These are phyloP conservation scores for Caenorhabditis brenneri DNA, from an alignment of 1,140 invertebrate species.

Conservation along the genomic window DNA sequence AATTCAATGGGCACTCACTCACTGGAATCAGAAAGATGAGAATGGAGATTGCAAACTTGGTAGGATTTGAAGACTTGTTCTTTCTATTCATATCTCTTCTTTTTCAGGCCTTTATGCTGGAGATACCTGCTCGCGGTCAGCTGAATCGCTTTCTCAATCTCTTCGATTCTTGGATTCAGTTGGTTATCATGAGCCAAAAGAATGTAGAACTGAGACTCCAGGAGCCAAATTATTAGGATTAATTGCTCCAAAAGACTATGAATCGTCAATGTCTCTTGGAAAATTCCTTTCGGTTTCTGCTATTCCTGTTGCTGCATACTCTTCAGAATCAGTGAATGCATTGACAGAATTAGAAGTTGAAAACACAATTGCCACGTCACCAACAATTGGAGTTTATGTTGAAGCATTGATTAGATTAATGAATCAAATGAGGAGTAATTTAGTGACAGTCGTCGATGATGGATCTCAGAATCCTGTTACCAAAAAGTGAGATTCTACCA, in stretches of 20 bases:
- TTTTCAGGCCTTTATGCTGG: slow-evolving; percentile 67
- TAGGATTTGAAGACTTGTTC: neutral
- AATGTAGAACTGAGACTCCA: slow-evolving; percentile 56
- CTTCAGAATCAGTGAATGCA: slow-evolving; percentile 60
- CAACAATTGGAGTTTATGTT: slow-evolving; percentile 61
- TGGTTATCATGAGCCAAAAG: slow-evolving; percentile 66
- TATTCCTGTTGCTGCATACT: slow-evolving; percentile 64
- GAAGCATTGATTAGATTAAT: slow-evolving; percentile 59
- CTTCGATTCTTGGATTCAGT: slow-evolving; percentile 67
- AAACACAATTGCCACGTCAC: slow-evolving; percentile 63
- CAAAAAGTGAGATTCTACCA: slow-evolving; percentile 3
- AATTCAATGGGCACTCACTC: slow-evolving; percentile 68
- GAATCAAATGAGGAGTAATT: slow-evolving; percentile 54
- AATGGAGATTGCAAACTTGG: slow-evolving; percentile 58
- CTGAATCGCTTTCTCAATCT: slow-evolving; percentile 67
- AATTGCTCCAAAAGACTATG: slow-evolving; percentile 63
- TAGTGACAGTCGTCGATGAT: slow-evolving; percentile 62
- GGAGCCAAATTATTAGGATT: slow-evolving; percentile 54
- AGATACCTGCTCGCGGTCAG: slow-evolving; percentile 66
- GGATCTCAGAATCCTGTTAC: slow-evolving; percentile 44
- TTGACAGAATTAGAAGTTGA: slow-evolving; percentile 57
- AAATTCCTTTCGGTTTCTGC: slow-evolving; percentile 60
- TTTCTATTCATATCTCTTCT: neutral
- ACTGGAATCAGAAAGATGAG: slow-evolving; percentile 60
- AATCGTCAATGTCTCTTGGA: slow-evolving; percentile 61